phyloP scores from a whole-genome alignment of 2,888 invertebrate genomes.

The Oeneis ivallda region DNA sequence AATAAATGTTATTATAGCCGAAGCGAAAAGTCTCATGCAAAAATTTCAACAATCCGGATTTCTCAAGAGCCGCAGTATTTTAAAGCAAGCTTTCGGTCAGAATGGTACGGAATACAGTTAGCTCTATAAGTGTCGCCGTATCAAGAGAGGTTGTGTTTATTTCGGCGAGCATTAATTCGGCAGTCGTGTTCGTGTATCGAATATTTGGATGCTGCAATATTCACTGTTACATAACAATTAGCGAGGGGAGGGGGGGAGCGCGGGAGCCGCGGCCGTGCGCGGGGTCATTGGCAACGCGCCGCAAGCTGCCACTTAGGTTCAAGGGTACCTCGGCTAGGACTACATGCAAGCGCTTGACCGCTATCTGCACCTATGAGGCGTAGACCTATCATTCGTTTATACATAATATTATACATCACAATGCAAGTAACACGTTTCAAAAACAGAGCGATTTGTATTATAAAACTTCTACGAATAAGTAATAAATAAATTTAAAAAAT shows the following conservation, averaged over 20 bases:
- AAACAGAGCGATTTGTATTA: too few species aligned
- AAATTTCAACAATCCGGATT: slow-evolving; percentile 18
- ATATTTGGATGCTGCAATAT: slow-evolving; percentile 61
- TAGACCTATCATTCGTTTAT: not conserved
- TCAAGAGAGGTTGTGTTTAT: slow-evolving; percentile 26
- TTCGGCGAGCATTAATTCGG: slow-evolving; percentile 28
- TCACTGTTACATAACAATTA: slow-evolving; percentile 79
- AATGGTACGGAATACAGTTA: slow-evolving; percentile 36
- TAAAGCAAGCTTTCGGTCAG: slow-evolving; percentile 25
- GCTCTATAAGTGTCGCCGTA: slow-evolving; percentile 28
- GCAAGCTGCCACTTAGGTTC: slow-evolving; percentile 82
- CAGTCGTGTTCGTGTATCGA: slow-evolving; percentile 48
- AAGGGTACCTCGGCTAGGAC: slow-evolving; percentile 74
- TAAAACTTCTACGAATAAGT: too few species aligned
- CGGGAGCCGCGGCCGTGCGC: slow-evolving; percentile 73
- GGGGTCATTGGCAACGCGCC: slow-evolving; percentile 83
- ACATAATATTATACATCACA: not conserved
- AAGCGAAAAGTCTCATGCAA: slow-evolving; percentile 16
- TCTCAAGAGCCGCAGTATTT: slow-evolving; percentile 20
- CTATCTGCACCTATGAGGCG: slow-evolving; percentile 1
- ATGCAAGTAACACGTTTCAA: too few species aligned
- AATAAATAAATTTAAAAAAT: too few species aligned
- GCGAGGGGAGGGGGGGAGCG: slow-evolving; percentile 50
- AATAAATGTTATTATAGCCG: not conserved
- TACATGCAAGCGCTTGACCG: slow-evolving; percentile 56